phyloP scores from a whole-genome alignment of 2,888 invertebrate species.

The Pyrgus malvae region DNA sequence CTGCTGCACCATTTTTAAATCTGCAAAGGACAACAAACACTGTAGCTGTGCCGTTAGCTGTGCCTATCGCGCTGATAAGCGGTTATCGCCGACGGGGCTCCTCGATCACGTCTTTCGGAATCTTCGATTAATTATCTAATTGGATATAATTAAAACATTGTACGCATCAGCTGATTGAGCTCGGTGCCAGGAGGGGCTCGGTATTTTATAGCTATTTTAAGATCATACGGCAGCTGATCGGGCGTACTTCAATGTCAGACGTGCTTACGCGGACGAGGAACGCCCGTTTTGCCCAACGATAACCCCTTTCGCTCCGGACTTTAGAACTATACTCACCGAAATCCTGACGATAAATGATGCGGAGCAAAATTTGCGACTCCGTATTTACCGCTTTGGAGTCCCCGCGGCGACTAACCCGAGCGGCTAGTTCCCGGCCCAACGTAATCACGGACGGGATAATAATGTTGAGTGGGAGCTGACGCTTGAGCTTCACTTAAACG shows the following conservation, averaged over 20 bases:
- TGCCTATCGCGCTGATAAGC: conserved; percentile 43
- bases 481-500: conserved; percentile 75
- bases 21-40: conserved; percentile 55
- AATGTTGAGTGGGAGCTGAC: conserved; percentile 69
- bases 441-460: conserved; percentile 79
- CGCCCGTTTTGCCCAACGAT: conserved; percentile 36
- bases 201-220: conserved; percentile 80
- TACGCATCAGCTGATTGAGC: conserved; percentile 76
- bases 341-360: conserved; percentile 78
- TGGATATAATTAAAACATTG: conserved; percentile 68
- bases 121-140: conserved; percentile 64
- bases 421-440: conserved; percentile 72
- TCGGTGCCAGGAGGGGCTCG: conserved; percentile 75
- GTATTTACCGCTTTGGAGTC: conserved; percentile 79
- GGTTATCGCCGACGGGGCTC: conserved; percentile 50
- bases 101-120: conserved; percentile 40
- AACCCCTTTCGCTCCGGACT: conserved; percentile 9
- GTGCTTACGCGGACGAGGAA: conserved; percentile 34
- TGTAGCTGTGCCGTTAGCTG: background rate
- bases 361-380: conserved; percentile 76
- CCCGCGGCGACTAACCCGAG: conserved; percentile 74
- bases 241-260: conserved; percentile 73
- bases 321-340: conserved; percentile 66
- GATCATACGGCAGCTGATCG: conserved; percentile 75
- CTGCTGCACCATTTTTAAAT: conserved; percentile 82